Conservation (phyloP, 1,140 invertebrate species). For the Drosophila sulfurigaster region DNA sequence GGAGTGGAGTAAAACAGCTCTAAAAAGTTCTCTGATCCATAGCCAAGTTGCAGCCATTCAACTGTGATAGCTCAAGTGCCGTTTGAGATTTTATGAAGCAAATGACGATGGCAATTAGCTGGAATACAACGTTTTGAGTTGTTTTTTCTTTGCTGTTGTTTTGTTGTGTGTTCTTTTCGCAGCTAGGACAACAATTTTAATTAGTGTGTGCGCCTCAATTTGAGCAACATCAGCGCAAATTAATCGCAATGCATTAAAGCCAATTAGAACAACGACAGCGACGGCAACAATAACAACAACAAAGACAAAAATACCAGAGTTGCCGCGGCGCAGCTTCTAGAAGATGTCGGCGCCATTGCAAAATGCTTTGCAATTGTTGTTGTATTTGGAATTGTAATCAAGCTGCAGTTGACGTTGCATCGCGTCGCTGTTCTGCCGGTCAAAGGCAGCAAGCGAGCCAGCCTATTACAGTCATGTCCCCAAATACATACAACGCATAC, state of each 20-base stretch:
- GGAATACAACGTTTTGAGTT: conserved; percentile 34
- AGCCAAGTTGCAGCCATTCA: conserved; percentile 37
- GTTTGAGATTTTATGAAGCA: conserved; percentile 52
- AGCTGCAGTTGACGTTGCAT: conserved; percentile 27
- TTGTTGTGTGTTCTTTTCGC: conserved; percentile 19
- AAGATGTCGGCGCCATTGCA: conserved; percentile 38
- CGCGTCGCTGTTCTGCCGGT: conserved; percentile 28
- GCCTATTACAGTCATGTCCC: conserved; percentile 22
- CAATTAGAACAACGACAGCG: conserved; percentile 60
- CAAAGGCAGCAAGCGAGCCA: not conserved
- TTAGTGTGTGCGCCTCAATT: conserved; percentile 69
- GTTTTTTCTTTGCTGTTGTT: not conserved
- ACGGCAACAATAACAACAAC: not conserved
- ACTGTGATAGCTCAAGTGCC: conserved; percentile 47
- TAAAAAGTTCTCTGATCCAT: conserved; percentile 55
- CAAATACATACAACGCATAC: conserved; percentile 1
- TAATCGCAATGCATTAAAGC: conserved; percentile 76
- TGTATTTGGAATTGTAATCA: conserved; percentile 60
- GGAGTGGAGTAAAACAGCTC: conserved; percentile 10
- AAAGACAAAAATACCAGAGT: conserved; percentile 20
- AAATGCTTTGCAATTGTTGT: conserved; percentile 12
- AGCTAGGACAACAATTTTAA: conserved; percentile 71
- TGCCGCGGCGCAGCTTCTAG: conserved; percentile 8
- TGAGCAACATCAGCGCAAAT: conserved; percentile 66
- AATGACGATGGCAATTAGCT: conserved; percentile 70